These are phyloP conservation scores for Myiozetetes cayanensis DNA, from an alignment of 2,113 vertebrate genomes.

Conservation along the genomic window DNA sequence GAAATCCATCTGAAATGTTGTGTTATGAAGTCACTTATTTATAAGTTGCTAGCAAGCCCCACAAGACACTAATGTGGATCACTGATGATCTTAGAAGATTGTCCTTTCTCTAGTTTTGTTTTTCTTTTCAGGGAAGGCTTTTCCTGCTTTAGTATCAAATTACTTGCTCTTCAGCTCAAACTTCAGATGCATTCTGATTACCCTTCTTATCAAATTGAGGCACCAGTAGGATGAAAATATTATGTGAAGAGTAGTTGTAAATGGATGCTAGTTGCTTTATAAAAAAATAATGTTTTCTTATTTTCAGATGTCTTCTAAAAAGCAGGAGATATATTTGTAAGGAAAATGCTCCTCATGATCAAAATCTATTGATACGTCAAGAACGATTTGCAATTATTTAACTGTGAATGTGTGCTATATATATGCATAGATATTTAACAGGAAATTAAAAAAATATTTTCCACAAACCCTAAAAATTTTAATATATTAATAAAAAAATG, in stretches of 20 bases:
- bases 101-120: not conserved
- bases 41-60: not conserved
- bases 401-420: accelerated
- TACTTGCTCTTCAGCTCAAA: not conserved
- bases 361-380: not conserved
- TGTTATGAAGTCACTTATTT: not conserved
- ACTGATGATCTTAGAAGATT: not conserved
- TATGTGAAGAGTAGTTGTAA: not conserved
- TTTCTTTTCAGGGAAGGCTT: not conserved
- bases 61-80: not conserved
- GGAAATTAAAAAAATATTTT: not conserved
- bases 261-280: not conserved
- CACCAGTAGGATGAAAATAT: not conserved
- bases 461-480: not conserved
- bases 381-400: not conserved
- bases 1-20: not conserved
- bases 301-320: not conserved
- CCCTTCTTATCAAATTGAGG: not conserved
- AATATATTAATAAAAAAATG: not conserved
- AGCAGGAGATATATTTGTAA: not conserved
- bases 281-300: not conserved
- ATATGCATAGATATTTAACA: not conserved
- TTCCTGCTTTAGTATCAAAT: not conserved
- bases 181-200: not conserved
- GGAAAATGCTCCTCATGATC: not conserved